These are phyloP conservation scores for Pachydiplax longipennis DNA, from an alignment of 2,888 invertebrate species.

Conservation along the genomic window DNA sequence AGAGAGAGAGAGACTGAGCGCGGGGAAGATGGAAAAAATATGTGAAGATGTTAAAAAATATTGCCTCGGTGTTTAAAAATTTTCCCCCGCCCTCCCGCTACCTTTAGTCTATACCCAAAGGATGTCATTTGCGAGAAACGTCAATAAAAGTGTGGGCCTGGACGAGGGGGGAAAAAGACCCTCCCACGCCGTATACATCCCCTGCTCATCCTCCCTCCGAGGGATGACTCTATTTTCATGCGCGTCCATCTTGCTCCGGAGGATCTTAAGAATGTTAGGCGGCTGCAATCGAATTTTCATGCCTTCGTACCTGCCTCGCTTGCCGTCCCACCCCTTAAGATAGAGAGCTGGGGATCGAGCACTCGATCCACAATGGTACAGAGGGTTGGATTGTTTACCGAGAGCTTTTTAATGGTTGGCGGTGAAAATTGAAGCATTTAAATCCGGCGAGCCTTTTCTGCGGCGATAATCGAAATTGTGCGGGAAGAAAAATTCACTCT, in stretches of 20 bases:
- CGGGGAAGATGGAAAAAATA: conserved; percentile 30
- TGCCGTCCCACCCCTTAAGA: not conserved
- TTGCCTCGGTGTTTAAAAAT: conserved; percentile 42
- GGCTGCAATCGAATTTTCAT: not conserved
- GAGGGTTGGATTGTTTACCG: too few relatives aligned
- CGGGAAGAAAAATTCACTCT: too few relatives aligned
- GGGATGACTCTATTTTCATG: not conserved
- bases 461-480: too few relatives aligned
- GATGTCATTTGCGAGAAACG: conserved; percentile 39
- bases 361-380: too few relatives aligned
- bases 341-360: too few relatives aligned
- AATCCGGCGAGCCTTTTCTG: too few relatives aligned
- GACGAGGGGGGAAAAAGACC: not conserved
- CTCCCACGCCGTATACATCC: not conserved
- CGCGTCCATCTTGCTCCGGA: not conserved
- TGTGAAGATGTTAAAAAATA: conserved; percentile 36
- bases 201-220: not conserved
- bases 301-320: not conserved
- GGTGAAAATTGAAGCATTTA: too few relatives aligned
- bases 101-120: conserved; percentile 37
- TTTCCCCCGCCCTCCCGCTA: not conserved
- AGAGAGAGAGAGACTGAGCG: conserved; percentile 1
- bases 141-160: conserved; percentile 19
- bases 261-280: not conserved
- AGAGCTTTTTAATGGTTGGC: too few relatives aligned